A percentile compares a stretch with the other conserved stretches of the same genome.
phyloP scores from a whole-genome alignment of 2,888 invertebrate genomes.

The Nephrotoma flavescens region DNA sequence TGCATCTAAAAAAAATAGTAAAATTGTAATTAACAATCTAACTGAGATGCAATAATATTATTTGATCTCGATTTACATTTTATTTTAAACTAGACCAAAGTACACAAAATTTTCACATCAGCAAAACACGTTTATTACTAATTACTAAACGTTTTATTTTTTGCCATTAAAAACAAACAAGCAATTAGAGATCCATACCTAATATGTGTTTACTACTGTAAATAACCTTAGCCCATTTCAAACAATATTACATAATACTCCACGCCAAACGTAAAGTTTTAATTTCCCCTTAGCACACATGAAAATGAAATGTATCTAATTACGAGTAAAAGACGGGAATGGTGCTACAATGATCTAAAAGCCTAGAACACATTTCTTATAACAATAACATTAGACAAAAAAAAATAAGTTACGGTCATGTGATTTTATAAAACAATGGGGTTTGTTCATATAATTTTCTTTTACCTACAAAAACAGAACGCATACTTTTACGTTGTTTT shows the following conservation, averaged over 20 bases:
- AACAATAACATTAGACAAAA: background rate
- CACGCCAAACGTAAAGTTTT: background rate
- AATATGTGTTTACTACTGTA: background rate
- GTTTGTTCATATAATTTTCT: background rate
- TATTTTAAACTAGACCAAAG: background rate
- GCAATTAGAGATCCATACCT: background rate
- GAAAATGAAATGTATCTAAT: background rate
- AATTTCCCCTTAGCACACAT: background rate
- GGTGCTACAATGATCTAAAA: background rate
- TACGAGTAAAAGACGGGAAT: background rate
- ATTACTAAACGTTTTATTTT: background rate
- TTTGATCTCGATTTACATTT: background rate
- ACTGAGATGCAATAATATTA: background rate
- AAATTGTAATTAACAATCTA: background rate
- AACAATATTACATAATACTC: no score
- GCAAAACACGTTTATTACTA: background rate
- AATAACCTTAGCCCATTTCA: background rate
- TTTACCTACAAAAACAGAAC: background rate
- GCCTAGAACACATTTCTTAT: background rate
- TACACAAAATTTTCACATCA: background rate
- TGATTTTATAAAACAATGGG: background rate
- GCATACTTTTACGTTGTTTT: background rate
- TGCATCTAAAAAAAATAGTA: background rate
- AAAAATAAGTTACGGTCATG: background rate
- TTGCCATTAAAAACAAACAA: background rate